Percentiles rank a stretch among this genome's conserved stretches.
Evolutionary conservation across 2,888 invertebrate genomes (phyloP).

Genomic region (Smittia sp.): DNA sequence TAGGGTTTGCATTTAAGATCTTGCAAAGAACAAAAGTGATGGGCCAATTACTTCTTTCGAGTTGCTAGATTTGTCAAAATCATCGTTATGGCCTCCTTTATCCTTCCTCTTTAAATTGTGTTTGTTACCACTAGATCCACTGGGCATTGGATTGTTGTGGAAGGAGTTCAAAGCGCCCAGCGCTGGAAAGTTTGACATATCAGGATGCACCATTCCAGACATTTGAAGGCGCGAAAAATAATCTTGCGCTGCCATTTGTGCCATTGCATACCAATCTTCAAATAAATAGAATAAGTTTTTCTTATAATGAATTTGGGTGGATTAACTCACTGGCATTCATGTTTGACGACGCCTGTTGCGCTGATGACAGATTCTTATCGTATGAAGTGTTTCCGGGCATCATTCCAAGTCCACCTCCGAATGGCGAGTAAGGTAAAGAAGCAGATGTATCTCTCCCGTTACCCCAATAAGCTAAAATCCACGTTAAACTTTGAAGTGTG

Average conservation of each 20-base stretch:
- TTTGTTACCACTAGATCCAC: slow-evolving; percentile 15
- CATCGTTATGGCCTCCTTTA: background rate
- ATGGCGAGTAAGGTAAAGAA: slow-evolving; percentile 24
- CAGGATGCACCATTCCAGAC: slow-evolving; percentile 67
- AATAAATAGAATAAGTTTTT: too few species aligned
- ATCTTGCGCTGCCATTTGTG: slow-evolving; percentile 84
- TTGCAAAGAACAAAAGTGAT: too few species aligned
- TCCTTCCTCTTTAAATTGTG: slow-evolving; percentile 40
- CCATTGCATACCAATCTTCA: slow-evolving; percentile 89
- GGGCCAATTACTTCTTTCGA: slow-evolving; percentile 7
- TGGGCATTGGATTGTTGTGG: background rate
- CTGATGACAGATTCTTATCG: background rate
- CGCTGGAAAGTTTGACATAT: slow-evolving; percentile 54
- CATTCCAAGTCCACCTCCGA: slow-evolving; percentile 7
- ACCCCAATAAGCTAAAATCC: slow-evolving; percentile 30
- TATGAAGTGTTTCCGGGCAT: background rate
- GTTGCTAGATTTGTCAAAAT: background rate
- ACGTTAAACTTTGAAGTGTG: background rate
- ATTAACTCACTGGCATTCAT: slow-evolving; percentile 22
- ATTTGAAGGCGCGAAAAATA: slow-evolving; percentile 81
- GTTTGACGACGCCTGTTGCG: background rate
- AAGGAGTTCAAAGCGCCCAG: slow-evolving; percentile 15
- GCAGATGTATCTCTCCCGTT: slow-evolving; percentile 2
- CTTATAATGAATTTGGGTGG: too few species aligned
- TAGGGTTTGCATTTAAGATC: too few species aligned